Conservation (phyloP, 2,113 vertebrate species). For the Pipa parva region DNA sequence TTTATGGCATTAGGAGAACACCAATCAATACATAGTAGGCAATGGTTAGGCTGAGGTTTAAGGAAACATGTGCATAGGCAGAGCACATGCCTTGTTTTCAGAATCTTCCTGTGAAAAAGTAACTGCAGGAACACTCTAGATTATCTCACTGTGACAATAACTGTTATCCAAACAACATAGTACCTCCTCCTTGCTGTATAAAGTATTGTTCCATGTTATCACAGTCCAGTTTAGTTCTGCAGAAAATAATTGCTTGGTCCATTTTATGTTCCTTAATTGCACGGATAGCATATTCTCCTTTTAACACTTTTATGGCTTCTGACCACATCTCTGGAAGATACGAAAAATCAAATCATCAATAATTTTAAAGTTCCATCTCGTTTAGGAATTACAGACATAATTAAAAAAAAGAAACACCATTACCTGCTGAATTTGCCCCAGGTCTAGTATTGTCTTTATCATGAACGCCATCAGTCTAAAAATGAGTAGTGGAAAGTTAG, state of each 20-base stretch:
- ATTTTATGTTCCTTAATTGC: constrained; percentile 98
- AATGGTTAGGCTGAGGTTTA: too few relatives aligned
- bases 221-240: constrained; percentile 96
- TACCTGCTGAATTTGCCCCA: constrained; percentile 81
- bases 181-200: constrained; percentile 94
- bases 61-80: too few relatives aligned
- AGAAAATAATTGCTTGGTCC: constrained; percentile 98
- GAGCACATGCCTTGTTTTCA: too few relatives aligned
- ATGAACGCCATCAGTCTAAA: constrained; percentile 92
- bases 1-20: too few relatives aligned
- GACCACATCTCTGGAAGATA: constrained; percentile 88
- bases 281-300: constrained; percentile 85
- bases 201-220: constrained; percentile 97
- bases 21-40: too few relatives aligned
- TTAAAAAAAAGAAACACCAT: constrained; percentile 13
- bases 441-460: constrained; percentile 89
- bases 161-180: constrained; percentile 4
- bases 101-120: too few relatives aligned
- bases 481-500: too few relatives aligned
- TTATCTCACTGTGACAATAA: too few relatives aligned
- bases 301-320: constrained; percentile 92
- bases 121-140: too few relatives aligned
- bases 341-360: neutral
- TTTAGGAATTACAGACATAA: too few relatives aligned
- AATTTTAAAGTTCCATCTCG: too few relatives aligned